These are phyloP conservation scores for Diacarnus erythraeanus DNA, from an alignment of 37 sponge, comb jelly and placozoan species.

Conservation along the genomic window DNA sequence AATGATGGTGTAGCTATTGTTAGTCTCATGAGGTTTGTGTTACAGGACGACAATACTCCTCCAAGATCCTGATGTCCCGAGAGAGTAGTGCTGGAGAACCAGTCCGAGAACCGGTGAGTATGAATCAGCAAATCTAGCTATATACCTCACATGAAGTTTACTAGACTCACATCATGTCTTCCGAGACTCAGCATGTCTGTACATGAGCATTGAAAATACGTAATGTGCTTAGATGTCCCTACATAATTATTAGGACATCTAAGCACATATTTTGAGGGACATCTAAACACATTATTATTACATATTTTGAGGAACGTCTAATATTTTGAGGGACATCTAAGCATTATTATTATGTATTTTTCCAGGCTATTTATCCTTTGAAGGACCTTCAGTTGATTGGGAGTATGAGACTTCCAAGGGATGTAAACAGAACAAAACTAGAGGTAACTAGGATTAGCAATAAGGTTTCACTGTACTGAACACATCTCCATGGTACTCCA, in stretches of 20 bases:
- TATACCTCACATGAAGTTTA: not conserved
- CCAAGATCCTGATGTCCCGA: constrained; percentile 19
- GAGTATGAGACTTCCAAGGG: constrained; percentile 48
- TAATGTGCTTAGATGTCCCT: no score
- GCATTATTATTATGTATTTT: no score
- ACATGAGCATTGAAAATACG: no score
- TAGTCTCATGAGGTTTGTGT: not conserved
- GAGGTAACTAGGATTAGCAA: constrained; percentile 48
- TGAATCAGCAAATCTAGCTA: not conserved
- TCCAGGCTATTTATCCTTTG: constrained; percentile 67
- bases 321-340: no score
- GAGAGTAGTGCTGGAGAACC: constrained; percentile 30
- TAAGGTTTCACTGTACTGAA: not conserved
- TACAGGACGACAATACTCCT: not conserved
- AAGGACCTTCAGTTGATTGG: constrained; percentile 57
- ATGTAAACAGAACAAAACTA: constrained; percentile 74
- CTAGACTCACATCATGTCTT: no score
- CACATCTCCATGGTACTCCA: no score
- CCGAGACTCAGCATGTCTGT: no score
- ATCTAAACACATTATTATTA: no score
- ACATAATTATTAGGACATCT: no score
- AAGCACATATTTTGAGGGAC: no score
- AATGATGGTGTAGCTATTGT: no score
- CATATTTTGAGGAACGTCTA: no score
- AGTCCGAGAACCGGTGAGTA: not conserved